A percentile compares a stretch with the other conserved stretches of the same genome.
Evolutionary conservation across 2,797 vertebrate species (phyloP).

Genomic region (Parauchenoglanis punctatus): DNA sequence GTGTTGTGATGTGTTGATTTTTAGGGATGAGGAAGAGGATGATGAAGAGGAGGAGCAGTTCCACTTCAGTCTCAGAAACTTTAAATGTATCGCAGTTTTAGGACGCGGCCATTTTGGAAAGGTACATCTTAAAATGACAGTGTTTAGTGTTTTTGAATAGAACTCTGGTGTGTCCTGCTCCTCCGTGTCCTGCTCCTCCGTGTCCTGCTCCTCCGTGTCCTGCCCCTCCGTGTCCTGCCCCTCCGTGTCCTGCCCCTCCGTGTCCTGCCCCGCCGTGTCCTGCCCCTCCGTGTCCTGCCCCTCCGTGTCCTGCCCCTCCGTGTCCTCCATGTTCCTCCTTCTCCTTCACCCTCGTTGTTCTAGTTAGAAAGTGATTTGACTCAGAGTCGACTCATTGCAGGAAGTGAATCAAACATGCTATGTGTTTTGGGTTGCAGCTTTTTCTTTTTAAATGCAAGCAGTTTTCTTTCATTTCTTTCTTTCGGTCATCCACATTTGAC

Average conservation of each 20-base stretch:
- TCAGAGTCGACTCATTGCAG: background rate
- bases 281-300: background rate
- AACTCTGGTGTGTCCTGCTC: too few species aligned
- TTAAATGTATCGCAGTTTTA: slow-evolving; percentile 95
- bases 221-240: background rate
- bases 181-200: background rate
- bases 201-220: background rate
- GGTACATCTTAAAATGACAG: slow-evolving; percentile 67
- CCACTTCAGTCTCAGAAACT: slow-evolving; percentile 92
- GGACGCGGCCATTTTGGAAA: slow-evolving; percentile 98
- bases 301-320: background rate
- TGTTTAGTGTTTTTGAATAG: too few species aligned
- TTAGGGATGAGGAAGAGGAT: slow-evolving; percentile 81
- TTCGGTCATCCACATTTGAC: background rate
- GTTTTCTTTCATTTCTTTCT: background rate
- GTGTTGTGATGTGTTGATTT: slow-evolving; percentile 36
- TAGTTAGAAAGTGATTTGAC: too few species aligned
- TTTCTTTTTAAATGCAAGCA: background rate
- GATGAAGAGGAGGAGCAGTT: slow-evolving; percentile 72
- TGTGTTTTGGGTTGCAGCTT: background rate
- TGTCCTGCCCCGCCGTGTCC: too few species aligned
- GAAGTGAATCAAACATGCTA: too few species aligned
- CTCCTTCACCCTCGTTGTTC: too few species aligned
- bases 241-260: background rate
- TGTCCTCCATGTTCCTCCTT: background rate